A percentile compares a stretch with the other conserved stretches of the same genome.
Evolutionary conservation across 2,113 vertebrate genomes (phyloP).

Genomic region (Ameiurus melas): DNA sequence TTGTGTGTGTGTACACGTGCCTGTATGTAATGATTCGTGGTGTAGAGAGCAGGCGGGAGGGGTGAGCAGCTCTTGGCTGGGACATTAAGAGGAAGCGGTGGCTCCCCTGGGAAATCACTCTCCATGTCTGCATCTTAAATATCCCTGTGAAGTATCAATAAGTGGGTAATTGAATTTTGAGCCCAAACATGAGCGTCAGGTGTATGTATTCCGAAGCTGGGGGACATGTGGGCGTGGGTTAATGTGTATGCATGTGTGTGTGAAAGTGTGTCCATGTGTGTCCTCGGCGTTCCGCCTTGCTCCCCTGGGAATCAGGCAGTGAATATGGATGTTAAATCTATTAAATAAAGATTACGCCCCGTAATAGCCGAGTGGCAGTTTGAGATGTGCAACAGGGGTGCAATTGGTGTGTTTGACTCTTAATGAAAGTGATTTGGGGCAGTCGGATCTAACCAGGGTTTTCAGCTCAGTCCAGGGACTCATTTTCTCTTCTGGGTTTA

Average conservation of each 20-base stretch:
- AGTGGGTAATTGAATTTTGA: conserved; percentile 99
- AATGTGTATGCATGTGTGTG: conserved; percentile 62
- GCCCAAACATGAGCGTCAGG: conserved; percentile 99
- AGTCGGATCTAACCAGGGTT: conserved; percentile 60
- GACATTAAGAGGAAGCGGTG: conserved; percentile 99
- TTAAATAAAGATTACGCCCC: conserved; percentile 99
- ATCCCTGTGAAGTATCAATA: conserved; percentile 99
- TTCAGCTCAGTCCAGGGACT: conserved; percentile 71
- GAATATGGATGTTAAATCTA: conserved; percentile 99
- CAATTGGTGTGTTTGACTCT: conserved; percentile 75
- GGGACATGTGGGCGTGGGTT: conserved; percentile 49
- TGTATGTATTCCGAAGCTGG: conserved; percentile 76
- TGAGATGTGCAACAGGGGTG: conserved; percentile 71
- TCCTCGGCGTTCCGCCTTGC: conserved; percentile 75
- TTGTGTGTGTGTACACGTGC: conserved; percentile 44
- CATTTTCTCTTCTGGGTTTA: conserved; percentile 64
- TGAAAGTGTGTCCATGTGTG: conserved; percentile 68
- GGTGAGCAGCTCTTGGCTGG: conserved; percentile 75
- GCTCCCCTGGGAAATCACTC: conserved; percentile 98
- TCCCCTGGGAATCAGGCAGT: conserved; percentile 84
- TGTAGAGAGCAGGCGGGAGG: conserved; percentile 58
- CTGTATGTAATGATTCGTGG: conserved; percentile 55
- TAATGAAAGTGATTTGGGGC: conserved; percentile 77
- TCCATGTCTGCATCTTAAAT: conserved; percentile 99
- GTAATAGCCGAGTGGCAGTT: conserved; percentile 87